phyloP scores from a whole-genome alignment of 1,140 invertebrate genomes.

The Caenorhabditis latens region DNA sequence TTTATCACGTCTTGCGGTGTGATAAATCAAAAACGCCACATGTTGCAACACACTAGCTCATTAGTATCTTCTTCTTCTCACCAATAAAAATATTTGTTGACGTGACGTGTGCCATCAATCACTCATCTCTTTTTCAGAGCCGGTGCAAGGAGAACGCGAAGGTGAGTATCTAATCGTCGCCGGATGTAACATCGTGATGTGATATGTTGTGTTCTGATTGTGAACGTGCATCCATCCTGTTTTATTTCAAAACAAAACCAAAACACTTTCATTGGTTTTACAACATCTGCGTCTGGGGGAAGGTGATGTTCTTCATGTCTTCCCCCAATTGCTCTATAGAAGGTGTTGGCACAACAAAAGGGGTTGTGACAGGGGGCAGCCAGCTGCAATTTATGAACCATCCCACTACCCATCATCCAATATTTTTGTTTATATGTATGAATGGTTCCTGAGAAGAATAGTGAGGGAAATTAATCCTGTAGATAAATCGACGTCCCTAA shows the following conservation, averaged over 20 bases:
- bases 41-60: background rate
- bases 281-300: constrained; percentile 6
- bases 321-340: constrained; percentile 44
- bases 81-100: background rate
- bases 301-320: too few relatives aligned
- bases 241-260: background rate
- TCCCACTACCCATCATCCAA: constrained; percentile 34
- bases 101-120: constrained; percentile 36
- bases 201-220: constrained; percentile 47
- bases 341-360: constrained; percentile 49
- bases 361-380: constrained; percentile 23
- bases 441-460: background rate
- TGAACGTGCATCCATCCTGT: constrained; percentile 7
- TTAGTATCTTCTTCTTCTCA: background rate
- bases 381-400: constrained; percentile 56
- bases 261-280: background rate
- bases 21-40: background rate
- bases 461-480: constrained; percentile 51
- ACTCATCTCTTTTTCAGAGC: constrained; percentile 39
- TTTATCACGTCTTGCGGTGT: constrained; percentile 50
- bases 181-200: background rate
- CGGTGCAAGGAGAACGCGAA: constrained; percentile 46
- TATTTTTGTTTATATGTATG: constrained; percentile 47
- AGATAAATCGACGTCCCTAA: background rate
- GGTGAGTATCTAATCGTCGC: constrained; percentile 27